phyloP scores from a whole-genome alignment of 1,140 invertebrate species.

The Gryllus bimaculatus region DNA sequence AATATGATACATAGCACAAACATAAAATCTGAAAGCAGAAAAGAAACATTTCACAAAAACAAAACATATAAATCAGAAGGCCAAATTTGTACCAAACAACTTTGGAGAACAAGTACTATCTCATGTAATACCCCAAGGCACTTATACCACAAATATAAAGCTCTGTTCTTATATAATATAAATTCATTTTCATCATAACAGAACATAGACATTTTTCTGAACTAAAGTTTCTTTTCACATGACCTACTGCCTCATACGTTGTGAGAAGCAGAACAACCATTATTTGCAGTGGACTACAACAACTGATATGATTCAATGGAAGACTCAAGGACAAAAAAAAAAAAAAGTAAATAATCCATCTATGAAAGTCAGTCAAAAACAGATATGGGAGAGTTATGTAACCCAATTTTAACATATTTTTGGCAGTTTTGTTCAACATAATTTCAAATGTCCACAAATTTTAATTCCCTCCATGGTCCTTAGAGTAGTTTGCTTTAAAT shows the following conservation, averaged over 20 bases:
- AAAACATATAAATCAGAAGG: neutral
- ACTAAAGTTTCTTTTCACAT: neutral
- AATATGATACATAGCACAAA: neutral
- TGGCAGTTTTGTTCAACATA: neutral
- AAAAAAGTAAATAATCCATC: neutral
- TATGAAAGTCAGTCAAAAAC: neutral
- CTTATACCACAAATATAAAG: conserved; percentile 2
- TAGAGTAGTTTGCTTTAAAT: neutral
- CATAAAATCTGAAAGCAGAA: neutral
- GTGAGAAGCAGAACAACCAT: neutral
- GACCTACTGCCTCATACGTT: neutral
- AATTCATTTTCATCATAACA: neutral
- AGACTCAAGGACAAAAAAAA: neutral
- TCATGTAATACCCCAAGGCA: neutral
- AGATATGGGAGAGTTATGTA: neutral
- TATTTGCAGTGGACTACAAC: neutral
- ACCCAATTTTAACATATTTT: neutral
- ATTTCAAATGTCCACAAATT: neutral
- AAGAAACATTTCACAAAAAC: neutral
- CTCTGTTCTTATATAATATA: neutral
- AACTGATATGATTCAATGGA: neutral
- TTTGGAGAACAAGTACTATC: neutral
- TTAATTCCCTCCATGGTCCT: neutral
- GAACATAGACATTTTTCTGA: neutral
- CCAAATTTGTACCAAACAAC: neutral